Evolutionary conservation across 2,888 invertebrate species (phyloP).

Genomic region (Epinotia bilunana): DNA sequence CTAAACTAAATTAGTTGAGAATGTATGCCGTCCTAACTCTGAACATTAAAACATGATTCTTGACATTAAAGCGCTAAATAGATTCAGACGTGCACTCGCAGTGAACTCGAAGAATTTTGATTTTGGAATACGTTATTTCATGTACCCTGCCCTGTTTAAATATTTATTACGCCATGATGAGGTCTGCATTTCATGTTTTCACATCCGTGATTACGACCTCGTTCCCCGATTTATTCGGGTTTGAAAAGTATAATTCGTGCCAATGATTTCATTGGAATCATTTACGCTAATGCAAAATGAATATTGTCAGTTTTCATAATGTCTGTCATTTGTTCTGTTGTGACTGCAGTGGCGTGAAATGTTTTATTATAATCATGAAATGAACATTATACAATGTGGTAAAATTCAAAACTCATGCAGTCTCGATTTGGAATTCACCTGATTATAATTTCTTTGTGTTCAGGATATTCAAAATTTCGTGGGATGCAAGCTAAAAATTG

Average conservation of each 20-base stretch:
- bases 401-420: background rate
- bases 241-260: constrained; percentile 26
- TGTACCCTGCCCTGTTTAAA: too few species aligned
- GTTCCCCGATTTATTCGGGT: constrained; percentile 9
- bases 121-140: background rate
- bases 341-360: background rate
- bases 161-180: background rate
- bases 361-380: too few species aligned
- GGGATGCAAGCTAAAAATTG: background rate
- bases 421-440: background rate
- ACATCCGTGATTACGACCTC: background rate
- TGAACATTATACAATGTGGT: background rate
- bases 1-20: background rate
- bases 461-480: background rate
- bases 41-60: too few species aligned
- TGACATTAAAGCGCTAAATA: background rate
- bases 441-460: too few species aligned
- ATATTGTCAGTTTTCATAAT: constrained; percentile 1
- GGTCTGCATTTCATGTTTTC: background rate
- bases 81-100: background rate
- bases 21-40: background rate
- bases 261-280: constrained; percentile 20
- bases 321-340: background rate
- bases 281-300: constrained; percentile 19
- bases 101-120: background rate